phyloP scores from a whole-genome alignment of 2,888 invertebrate species.

The Omphaloscelis lunosa region DNA sequence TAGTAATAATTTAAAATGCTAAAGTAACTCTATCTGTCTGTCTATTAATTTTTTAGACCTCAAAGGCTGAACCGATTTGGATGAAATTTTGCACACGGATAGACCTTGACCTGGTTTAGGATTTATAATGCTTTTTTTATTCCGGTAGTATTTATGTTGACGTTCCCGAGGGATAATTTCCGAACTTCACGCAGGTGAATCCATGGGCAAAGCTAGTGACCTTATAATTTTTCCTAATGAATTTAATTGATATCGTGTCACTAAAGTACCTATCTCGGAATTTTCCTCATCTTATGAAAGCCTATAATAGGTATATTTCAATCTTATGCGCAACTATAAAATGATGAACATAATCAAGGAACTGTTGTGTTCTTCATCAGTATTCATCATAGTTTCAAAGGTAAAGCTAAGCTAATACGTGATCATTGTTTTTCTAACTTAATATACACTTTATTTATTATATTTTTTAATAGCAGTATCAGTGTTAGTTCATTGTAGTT shows the following conservation, averaged over 20 bases:
- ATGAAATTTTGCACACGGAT: background rate
- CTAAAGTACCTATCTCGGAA: background rate
- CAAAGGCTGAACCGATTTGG: background rate
- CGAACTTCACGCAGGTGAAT: background rate
- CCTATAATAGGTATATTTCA: conserved; percentile 12
- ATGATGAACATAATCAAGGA: conserved; percentile 14
- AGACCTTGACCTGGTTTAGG: background rate
- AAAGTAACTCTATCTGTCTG: background rate
- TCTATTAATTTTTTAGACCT: background rate
- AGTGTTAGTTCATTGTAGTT: background rate
- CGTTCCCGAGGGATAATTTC: background rate
- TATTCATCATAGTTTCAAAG: conserved; percentile 15
- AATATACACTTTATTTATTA: background rate
- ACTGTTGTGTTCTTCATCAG: conserved; percentile 29
- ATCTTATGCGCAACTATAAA: conserved; percentile 57
- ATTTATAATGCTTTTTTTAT: background rate
- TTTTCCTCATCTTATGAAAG: conserved; percentile 52
- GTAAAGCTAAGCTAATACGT: background rate
- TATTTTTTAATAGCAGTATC: background rate
- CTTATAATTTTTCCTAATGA: background rate
- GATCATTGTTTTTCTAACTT: background rate
- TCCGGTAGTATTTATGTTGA: background rate
- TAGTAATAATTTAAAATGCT: background rate
- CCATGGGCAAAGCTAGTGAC: background rate
- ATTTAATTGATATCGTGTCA: background rate